Evolutionary conservation across 2,797 vertebrate genomes (phyloP).

Genomic region (Sparus aurata): DNA sequence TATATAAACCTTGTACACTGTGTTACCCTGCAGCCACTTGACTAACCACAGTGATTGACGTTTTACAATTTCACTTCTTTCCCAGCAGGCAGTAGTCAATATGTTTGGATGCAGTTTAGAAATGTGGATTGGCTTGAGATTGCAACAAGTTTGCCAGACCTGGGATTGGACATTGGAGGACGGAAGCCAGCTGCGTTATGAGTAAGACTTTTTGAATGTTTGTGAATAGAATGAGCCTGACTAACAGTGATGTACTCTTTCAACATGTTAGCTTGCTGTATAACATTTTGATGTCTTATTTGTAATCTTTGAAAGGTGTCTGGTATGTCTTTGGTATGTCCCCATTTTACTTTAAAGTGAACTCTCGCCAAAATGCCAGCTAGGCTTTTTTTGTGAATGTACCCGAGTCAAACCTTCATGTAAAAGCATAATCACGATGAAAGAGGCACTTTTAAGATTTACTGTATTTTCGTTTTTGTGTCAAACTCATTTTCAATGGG

Average conservation of each 20-base stretch:
- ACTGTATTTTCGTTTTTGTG: too few species aligned
- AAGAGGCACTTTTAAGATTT: too few species aligned
- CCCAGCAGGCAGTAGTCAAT: not conserved
- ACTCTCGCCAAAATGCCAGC: too few species aligned
- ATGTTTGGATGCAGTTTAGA: fast-evolving
- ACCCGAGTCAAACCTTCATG: too few species aligned
- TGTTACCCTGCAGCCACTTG: not conserved
- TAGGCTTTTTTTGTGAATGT: too few species aligned
- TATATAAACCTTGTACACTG: not conserved
- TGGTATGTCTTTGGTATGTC: too few species aligned
- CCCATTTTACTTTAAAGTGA: too few species aligned
- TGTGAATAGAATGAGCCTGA: not conserved
- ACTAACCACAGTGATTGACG: not conserved
- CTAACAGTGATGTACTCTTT: not conserved
- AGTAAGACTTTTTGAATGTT: not conserved
- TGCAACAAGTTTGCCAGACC: fast-evolving
- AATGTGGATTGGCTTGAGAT: not conserved
- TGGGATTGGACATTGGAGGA: not conserved
- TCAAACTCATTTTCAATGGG: too few species aligned
- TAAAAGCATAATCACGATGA: too few species aligned
- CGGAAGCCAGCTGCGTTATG: fast-evolving
- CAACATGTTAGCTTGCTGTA: too few species aligned
- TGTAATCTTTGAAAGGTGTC: too few species aligned
- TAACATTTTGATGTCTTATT: not conserved
- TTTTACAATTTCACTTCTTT: not conserved